A percentile compares a stretch with the other conserved stretches of the same genome.
Evolutionary conservation across 2,888 invertebrate genomes (phyloP).

Genomic region (Caenorhabditis sinica): DNA sequence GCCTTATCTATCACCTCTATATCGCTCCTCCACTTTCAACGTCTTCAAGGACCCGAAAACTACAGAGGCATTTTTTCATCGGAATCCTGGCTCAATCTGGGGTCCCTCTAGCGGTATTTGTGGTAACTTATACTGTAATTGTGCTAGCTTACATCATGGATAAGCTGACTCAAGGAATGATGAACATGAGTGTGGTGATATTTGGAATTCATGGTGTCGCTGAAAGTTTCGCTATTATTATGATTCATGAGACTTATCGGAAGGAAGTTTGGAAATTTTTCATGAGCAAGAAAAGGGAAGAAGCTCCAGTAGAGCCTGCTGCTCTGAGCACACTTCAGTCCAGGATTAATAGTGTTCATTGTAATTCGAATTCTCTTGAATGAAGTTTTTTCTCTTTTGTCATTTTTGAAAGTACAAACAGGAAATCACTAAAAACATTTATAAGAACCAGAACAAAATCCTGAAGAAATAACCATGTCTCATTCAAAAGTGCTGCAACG

Average conservation of each 20-base stretch:
- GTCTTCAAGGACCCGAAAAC: not conserved
- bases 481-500: too few species aligned
- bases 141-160: not conserved
- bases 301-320: not conserved
- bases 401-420: too few species aligned
- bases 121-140: not conserved
- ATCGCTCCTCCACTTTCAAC: not conserved
- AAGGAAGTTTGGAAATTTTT: not conserved
- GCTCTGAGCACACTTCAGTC: too few species aligned
- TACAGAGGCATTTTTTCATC: conserved; percentile 3
- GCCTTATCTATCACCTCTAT: not conserved
- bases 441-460: too few species aligned
- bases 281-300: not conserved
- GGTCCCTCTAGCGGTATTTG: not conserved
- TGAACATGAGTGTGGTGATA: not conserved
- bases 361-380: too few species aligned
- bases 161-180: not conserved
- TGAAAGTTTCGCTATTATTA: conserved; percentile 3
- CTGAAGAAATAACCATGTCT: too few species aligned
- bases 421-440: too few species aligned
- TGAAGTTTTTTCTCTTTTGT: too few species aligned
- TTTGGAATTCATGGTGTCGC: conserved; percentile 4
- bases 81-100: not conserved
- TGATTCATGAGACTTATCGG: conserved; percentile 1
- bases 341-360: too few species aligned